Evolutionary conservation across 2,888 invertebrate species (phyloP), one percentile per base, ranked within the genome.

Genomic region (Troilus luridus): DNA sequence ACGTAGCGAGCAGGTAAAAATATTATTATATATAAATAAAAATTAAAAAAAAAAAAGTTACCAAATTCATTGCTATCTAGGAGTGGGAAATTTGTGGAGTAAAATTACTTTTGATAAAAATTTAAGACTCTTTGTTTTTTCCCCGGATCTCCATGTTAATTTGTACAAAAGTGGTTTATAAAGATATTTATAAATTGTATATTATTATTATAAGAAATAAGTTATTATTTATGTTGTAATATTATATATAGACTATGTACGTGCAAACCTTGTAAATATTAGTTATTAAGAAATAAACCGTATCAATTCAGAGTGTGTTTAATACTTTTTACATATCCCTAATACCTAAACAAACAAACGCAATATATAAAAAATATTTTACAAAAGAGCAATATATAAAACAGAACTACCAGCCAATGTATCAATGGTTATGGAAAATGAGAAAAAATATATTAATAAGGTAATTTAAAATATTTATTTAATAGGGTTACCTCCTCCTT

Each of bases 211-310:
- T 64, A 64, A 64, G 6, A 62, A 72, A 91, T 60, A 91, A 88
- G 64, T 88, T 91, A 88, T 91, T 91, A 91, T 91, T 88, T 91
- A 91, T 91, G 88, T 88, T 88, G 88, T 72, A 91, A 17, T 91
- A 90, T 81, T 85, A 88, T 88, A 88, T 88, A 91, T 72, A 88
- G 91, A 88, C 27, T 91, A 88, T 91, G 91, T 88, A 91, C 56
- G 72, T 88, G 88, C 64, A 88, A 88, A 88, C 88, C 41, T 67
- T 91, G 91, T 91, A 91, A 88, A 91, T 91, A 91, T 60, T 64
- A 85, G 91, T 58, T 85, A 54, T 54, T 89, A 64, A 64, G 72
- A 89, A 41, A 64, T 64, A 88, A 58, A 72, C 19, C 64, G 89
- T 72, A 64, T 58, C 72, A 89, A 67, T 60, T 89, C 60, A 72